Evolutionary conservation across 2,797 vertebrate species (phyloP).

Genomic region (Helostoma temminkii): DNA sequence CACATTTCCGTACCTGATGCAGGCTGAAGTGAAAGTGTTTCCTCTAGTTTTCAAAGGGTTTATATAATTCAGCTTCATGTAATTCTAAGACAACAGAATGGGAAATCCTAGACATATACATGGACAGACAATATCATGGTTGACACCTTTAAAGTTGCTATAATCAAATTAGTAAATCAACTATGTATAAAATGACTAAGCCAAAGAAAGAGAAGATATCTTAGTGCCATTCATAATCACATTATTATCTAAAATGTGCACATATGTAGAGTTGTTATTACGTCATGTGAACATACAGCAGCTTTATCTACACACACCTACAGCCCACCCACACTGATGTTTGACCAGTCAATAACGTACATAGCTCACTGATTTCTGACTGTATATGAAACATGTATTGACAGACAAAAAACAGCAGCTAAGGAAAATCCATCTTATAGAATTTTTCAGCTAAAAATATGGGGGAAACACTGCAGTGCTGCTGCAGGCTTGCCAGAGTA

Average conservation of each 20-base stretch:
- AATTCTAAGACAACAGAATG: neutral
- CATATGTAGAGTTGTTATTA: no score
- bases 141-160: neutral
- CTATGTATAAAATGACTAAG: neutral
- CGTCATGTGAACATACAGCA: no score
- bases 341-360: neutral
- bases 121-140: neutral
- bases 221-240: no score
- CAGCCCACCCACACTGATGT: no score
- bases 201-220: no score
- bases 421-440: neutral
- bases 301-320: no score
- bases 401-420: neutral
- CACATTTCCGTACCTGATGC: no score
- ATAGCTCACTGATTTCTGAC: neutral
- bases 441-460: constrained; percentile 9
- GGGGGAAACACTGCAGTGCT: constrained; percentile 34
- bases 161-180: neutral
- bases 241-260: no score
- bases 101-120: no score
- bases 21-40: no score
- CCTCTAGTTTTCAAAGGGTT: no score
- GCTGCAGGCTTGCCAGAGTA: constrained; percentile 25
- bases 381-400: neutral
- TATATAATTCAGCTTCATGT: neutral